Percentiles rank a stretch among this genome's conserved stretches.
Conservation (phyloP, 2,113 vertebrate genomes). For the Actenoides lindsayi region DNA sequence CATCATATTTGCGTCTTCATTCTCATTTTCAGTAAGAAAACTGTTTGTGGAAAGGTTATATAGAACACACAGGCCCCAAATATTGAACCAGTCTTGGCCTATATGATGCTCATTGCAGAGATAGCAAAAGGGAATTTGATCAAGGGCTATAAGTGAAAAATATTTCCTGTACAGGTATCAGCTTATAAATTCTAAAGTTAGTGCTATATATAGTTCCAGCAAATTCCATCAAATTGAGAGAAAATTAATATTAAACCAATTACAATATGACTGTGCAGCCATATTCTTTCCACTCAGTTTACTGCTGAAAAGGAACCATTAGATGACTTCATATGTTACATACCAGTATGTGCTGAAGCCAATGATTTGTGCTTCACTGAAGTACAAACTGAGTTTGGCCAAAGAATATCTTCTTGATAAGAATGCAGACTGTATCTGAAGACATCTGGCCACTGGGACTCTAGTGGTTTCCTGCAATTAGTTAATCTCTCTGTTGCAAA, state of each 20-base stretch:
- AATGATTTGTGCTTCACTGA: neutral
- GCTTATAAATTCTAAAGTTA: neutral
- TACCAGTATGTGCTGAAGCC: neutral
- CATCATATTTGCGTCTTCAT: neutral
- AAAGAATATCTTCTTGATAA: neutral
- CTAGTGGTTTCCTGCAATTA: neutral
- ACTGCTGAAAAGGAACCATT: neutral
- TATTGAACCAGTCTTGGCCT: neutral
- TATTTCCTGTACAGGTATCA: neutral
- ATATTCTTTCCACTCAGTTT: neutral
- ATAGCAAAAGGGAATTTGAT: neutral
- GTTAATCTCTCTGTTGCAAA: neutral
- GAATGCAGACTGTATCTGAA: neutral
- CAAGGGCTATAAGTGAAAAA: neutral
- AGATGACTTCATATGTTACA: neutral
- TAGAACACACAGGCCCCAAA: neutral
- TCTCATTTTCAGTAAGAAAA: neutral
- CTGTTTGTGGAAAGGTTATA: neutral
- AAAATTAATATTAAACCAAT: neutral
- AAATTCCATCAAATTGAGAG: conserved; percentile 20
- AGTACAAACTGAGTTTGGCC: neutral
- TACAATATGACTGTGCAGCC: neutral
- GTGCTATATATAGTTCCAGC: neutral
- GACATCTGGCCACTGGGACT: neutral
- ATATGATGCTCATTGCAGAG: neutral